These are phyloP conservation scores for Periophthalmus magnuspinnatus DNA, from an alignment of 2,797 vertebrate species.

Conservation along the genomic window DNA sequence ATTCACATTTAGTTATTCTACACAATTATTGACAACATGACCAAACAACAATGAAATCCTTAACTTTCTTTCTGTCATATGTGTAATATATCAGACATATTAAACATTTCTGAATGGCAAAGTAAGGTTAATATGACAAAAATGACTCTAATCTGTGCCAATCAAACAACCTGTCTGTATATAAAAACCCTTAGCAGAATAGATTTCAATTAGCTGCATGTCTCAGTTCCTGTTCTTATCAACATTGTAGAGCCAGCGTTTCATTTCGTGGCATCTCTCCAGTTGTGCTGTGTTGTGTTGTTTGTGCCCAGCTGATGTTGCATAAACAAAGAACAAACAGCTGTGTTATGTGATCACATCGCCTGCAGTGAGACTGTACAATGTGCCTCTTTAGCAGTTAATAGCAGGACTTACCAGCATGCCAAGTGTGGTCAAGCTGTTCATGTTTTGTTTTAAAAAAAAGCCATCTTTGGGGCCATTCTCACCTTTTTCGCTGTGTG, in stretches of 20 bases:
- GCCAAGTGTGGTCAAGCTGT: constrained; percentile 17
- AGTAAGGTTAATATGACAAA: background rate
- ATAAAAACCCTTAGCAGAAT: background rate
- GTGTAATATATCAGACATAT: too few relatives aligned
- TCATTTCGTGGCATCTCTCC: background rate
- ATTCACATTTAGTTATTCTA: too few relatives aligned
- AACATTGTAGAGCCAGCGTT: background rate
- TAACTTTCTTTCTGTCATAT: too few relatives aligned
- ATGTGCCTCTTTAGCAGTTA: constrained; percentile 1
- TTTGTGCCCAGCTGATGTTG: constrained; percentile 5
- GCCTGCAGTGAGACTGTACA: constrained; percentile 8
- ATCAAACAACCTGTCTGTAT: background rate
- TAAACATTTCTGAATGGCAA: too few relatives aligned
- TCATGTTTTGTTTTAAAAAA: constrained; percentile 44
- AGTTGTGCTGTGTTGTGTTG: background rate
- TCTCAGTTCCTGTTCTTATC: background rate
- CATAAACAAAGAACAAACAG: constrained; percentile 11
- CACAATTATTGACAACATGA: too few relatives aligned
- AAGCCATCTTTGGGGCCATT: constrained; percentile 15
- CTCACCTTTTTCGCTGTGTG: constrained; percentile 18
- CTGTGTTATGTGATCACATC: constrained; percentile 3
- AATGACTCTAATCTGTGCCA: background rate
- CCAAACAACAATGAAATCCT: too few relatives aligned
- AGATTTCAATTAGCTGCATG: background rate
- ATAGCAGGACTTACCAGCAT: constrained; percentile 7